Evolutionary conservation across 2,113 vertebrate genomes (phyloP).

Genomic region (Climacteris rufus): DNA sequence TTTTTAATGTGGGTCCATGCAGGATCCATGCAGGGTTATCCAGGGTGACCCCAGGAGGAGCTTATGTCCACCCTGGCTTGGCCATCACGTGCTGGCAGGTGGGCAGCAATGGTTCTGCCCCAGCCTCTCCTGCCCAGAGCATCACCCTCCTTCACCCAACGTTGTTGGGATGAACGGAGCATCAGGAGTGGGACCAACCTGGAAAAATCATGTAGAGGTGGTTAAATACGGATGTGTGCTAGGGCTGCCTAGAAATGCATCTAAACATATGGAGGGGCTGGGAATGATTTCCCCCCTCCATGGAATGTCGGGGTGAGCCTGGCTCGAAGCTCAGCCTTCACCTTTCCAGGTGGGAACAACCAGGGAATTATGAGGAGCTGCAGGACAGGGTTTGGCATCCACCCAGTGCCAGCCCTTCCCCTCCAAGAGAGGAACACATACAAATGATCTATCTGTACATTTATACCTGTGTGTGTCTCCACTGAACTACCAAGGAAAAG

Average conservation of each 20-base stretch:
- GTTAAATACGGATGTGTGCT: background rate
- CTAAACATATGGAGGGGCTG: background rate
- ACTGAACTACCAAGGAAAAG: background rate
- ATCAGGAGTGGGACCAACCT: rapidly evolving
- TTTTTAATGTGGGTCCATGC: background rate
- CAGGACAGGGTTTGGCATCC: background rate
- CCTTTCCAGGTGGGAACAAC: rapidly evolving
- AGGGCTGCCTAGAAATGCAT: background rate
- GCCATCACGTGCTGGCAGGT: background rate
- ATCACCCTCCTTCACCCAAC: rapidly evolving
- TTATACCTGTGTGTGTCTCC: background rate
- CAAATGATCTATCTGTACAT: background rate
- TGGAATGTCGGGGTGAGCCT: background rate
- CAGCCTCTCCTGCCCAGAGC: rapidly evolving
- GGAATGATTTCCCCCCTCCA: background rate
- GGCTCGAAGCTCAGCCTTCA: background rate
- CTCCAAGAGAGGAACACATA: background rate
- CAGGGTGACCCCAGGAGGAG: background rate
- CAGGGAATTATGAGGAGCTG: background rate
- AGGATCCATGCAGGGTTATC: background rate
- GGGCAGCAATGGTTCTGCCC: background rate
- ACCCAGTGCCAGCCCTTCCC: background rate
- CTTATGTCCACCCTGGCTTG: background rate
- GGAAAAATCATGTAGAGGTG: background rate
- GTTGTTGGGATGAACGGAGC: background rate